Conservation (phyloP, 92 coral and sea anemone genomes). For the Zoanthus gigantus region DNA sequence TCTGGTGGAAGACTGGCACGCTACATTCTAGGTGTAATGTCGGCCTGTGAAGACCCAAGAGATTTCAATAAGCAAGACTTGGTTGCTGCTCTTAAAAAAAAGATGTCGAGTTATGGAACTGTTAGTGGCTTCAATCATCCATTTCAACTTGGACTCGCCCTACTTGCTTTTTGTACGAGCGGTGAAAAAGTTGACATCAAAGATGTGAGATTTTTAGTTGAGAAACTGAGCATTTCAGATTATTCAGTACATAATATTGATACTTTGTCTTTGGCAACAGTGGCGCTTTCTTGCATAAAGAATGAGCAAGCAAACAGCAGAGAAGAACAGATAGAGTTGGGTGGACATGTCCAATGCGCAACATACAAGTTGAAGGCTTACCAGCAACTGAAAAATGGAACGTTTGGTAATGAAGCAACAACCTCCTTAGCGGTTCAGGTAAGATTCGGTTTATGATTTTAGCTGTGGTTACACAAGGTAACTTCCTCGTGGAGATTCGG, state of each 20-base stretch:
- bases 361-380: conserved; percentile 40
- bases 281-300: conserved; percentile 77
- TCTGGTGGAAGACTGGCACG: conserved; percentile 67
- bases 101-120: conserved; percentile 55
- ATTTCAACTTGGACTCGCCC: conserved; percentile 74
- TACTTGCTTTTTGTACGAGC: conserved; percentile 79
- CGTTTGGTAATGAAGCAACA: conserved; percentile 76
- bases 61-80: conserved; percentile 61
- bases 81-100: conserved; percentile 49
- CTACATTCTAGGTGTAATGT: conserved; percentile 69
- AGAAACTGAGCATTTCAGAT: conserved; percentile 12
- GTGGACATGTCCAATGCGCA: conserved; percentile 14
- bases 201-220: conserved; percentile 17
- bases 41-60: conserved; percentile 75
- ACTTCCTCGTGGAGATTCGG: no score
- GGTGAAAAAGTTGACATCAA: conserved; percentile 27
- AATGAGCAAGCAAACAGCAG: neutral
- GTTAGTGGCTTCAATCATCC: conserved; percentile 61
- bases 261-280: conserved; percentile 63
- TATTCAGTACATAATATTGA: conserved; percentile 50
- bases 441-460: neutral
- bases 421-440: conserved; percentile 70
- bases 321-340: neutral
- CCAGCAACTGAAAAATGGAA: conserved; percentile 59
- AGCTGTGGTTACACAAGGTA: no score